Percentiles rank a stretch among this genome's conserved stretches.
phyloP scores from a whole-genome alignment of 1,140 invertebrate genomes.

The Drosophila arizonae region DNA sequence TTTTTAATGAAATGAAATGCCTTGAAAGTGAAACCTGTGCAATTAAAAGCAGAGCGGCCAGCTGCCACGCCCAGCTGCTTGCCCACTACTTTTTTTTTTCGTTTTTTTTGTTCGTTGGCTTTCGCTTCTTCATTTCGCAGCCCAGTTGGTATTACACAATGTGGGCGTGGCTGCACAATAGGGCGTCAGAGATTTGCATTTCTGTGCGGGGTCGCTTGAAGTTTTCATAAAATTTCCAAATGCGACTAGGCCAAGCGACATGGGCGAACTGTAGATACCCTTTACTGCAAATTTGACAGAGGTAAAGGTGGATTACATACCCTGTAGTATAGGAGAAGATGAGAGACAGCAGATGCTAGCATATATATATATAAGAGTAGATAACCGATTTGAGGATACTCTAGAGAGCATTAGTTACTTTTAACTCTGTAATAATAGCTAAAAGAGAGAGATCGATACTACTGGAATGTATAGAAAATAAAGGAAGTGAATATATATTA shows the following conservation, averaged over 20 bases:
- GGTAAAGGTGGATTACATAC: background rate
- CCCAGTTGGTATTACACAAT: slow-evolving; percentile 61
- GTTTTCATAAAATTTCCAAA: slow-evolving; percentile 21
- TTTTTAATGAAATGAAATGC: slow-evolving; percentile 75
- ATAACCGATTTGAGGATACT: no score
- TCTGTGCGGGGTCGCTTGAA: slow-evolving; percentile 36
- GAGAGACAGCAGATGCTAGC: no score
- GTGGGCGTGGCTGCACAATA: slow-evolving; percentile 47
- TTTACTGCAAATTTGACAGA: background rate
- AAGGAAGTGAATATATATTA: no score
- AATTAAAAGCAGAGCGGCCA: slow-evolving; percentile 60
- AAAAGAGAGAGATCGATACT: no score
- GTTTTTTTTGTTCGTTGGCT: slow-evolving; percentile 24
- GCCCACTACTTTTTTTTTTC: slow-evolving; percentile 2
- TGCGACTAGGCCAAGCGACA: background rate
- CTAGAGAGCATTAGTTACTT: background rate
- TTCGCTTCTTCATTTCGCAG: slow-evolving; percentile 45
- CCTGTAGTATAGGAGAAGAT: background rate
- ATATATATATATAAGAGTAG: no score
- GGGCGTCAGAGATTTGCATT: slow-evolving; percentile 59
- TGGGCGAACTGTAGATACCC: slow-evolving; percentile 4
- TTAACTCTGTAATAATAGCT: background rate
- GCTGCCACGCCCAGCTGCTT: slow-evolving; percentile 47
- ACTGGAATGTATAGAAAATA: no score
- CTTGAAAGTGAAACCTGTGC: slow-evolving; percentile 78